phyloP scores from a whole-genome alignment of 37 sponge, comb jelly and placozoan species.

The Petrosia ficiformis region DNA sequence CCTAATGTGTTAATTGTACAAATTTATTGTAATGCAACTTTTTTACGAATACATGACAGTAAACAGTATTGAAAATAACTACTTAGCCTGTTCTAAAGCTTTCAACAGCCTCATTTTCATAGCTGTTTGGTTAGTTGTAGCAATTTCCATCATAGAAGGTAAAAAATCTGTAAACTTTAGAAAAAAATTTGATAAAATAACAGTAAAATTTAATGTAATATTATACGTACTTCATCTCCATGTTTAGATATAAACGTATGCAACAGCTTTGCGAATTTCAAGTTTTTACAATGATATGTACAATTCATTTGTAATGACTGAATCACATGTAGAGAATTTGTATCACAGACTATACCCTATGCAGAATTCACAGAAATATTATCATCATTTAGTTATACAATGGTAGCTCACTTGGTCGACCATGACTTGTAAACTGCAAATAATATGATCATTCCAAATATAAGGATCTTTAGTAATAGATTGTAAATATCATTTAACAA shows the following conservation, averaged over 20 bases:
- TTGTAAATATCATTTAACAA: too few species aligned
- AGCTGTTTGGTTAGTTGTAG: background rate
- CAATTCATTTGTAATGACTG: background rate
- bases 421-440: background rate
- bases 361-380: background rate
- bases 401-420: background rate
- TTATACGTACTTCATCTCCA: background rate
- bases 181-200: background rate
- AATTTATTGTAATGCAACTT: too few species aligned
- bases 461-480: background rate
- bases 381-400: background rate
- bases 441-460: background rate
- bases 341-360: constrained; percentile 1
- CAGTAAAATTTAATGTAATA: too few species aligned
- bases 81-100: background rate
- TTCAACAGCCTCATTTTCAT: background rate
- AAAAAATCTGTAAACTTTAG: background rate
- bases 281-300: background rate
- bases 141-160: background rate
- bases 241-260: background rate
- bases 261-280: constrained; percentile 3
- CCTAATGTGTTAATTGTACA: too few species aligned
- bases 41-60: too few species aligned
- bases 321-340: background rate
- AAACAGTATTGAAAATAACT: too few species aligned